Evolutionary conservation across 2,888 invertebrate genomes (phyloP).

Genomic region (Folsomia manolachei): DNA sequence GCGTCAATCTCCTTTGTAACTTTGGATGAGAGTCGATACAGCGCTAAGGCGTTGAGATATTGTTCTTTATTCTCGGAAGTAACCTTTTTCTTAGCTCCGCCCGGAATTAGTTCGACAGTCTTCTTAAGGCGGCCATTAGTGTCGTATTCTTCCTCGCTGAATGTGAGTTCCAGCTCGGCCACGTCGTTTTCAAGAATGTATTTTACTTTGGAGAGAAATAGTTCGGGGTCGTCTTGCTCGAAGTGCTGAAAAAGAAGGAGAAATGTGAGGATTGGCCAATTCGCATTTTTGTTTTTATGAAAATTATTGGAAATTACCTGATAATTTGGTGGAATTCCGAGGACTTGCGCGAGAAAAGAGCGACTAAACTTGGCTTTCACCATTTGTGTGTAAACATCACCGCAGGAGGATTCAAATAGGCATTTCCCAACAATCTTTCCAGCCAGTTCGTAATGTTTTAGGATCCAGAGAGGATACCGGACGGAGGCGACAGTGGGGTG

Average conservation of each 20-base stretch:
- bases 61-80: constrained; percentile 70
- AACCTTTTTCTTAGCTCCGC: constrained; percentile 72
- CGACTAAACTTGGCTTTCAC: constrained; percentile 85
- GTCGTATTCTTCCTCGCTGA: constrained; percentile 85
- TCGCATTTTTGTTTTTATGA: no score
- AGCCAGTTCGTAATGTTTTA: constrained; percentile 87
- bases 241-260: constrained; percentile 76
- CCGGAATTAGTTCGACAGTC: constrained; percentile 64
- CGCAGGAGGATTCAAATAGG: constrained; percentile 85
- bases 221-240: constrained; percentile 90
- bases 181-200: constrained; percentile 87
- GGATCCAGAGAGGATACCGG: constrained; percentile 56
- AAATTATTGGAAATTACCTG: no score
- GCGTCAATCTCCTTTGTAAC: constrained; percentile 79
- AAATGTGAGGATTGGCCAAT: no score
- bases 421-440: constrained; percentile 92
- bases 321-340: constrained; percentile 72
- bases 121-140: constrained; percentile 68
- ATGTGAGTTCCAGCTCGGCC: constrained; percentile 75
- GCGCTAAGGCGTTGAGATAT: constrained; percentile 84
- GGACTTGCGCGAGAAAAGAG: constrained; percentile 88
- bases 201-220: constrained; percentile 84
- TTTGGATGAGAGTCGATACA: constrained; percentile 77
- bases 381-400: constrained; percentile 81
- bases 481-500: constrained; percentile 77